Evolutionary conservation across 2,797 vertebrate genomes (phyloP), one percentile per base, ranked within the genome.

Genomic region (Cirrhinus mrigala): DNA sequence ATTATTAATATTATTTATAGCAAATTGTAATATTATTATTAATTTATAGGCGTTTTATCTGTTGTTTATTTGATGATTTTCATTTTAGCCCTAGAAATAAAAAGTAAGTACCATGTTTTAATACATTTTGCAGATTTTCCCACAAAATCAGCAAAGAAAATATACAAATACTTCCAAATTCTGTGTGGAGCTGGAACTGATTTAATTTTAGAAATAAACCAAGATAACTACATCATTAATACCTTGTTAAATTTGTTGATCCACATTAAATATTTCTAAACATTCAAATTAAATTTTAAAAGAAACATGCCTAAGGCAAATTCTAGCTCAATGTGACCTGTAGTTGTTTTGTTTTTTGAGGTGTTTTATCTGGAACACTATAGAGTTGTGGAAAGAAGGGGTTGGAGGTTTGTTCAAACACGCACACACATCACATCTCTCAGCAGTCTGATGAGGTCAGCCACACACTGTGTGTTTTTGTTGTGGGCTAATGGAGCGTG

Each of bases 401-500:
- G 52, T 54, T 54, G 5, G 18, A 18, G 69, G 22, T 71, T 71
- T 70, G 68, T 11, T 71, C 56, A 46, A 22, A 40, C 83, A 58
- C 79, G 27, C 76, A 6, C 40, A 73, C 68, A 40, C n/a, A 20
- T 1, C 40, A 7, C 60, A 15, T 29, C 64, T 69, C 60, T 75
- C 37, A n/a, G 16, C 15, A 16, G 54, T 74, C 50, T 78, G 85
- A 74, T 56, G 76, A 85, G 66, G n/a, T 24, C 78, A 56, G 60
- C 46, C 62, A 79, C 86, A 81, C 76, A 54, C 66, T 33, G 62
- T 79, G 46, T 86, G 83, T 90, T 87, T 83, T 78, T 86, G 60
- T 82, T 74, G 37, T 52, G 60, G 78, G 56, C 54, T 86, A 89
- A 90, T 87, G 85, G 79, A 81, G 76, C 64, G n/a, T 88, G 84